A percentile compares a stretch with the other conserved stretches of the same genome.
These are phyloP conservation scores for Alouatta palliata DNA, from an alignment of 2,113 vertebrate species.

Conservation along the genomic window DNA sequence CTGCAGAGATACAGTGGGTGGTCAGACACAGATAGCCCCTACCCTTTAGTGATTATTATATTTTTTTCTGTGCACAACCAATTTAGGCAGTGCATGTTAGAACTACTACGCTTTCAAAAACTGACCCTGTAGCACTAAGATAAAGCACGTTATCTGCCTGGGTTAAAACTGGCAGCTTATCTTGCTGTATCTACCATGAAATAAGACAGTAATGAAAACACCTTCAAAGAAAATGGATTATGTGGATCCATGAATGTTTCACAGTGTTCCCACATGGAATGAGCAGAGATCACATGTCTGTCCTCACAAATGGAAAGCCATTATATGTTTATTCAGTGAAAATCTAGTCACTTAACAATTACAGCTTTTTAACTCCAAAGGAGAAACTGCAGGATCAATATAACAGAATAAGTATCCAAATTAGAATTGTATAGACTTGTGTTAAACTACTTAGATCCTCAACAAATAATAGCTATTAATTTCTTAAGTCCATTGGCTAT, in stretches of 20 bases:
- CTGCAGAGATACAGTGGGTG: neutral
- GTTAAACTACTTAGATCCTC: neutral
- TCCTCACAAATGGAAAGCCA: neutral
- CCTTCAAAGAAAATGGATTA: neutral
- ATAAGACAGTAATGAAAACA: neutral
- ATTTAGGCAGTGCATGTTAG: neutral
- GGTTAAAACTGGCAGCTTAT: constrained; percentile 47
- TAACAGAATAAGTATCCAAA: neutral
- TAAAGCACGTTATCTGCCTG: constrained; percentile 20
- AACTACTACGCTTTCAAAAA: neutral
- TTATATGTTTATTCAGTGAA: neutral
- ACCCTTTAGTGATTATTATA: fast-evolving
- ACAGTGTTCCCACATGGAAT: neutral
- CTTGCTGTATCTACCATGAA: constrained; percentile 1
- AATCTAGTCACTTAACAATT: neutral
- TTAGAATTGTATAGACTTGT: neutral
- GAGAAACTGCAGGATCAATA: neutral
- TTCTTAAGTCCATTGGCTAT: neutral
- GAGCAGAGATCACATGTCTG: neutral
- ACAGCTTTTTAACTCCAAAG: neutral
- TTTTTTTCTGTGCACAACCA: neutral
- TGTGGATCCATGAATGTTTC: neutral
- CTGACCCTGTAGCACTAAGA: constrained; percentile 18
- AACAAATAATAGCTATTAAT: neutral
- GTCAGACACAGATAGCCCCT: neutral